Conservation (phyloP, 2,888 invertebrate species). For the Cantharis rustica region DNA sequence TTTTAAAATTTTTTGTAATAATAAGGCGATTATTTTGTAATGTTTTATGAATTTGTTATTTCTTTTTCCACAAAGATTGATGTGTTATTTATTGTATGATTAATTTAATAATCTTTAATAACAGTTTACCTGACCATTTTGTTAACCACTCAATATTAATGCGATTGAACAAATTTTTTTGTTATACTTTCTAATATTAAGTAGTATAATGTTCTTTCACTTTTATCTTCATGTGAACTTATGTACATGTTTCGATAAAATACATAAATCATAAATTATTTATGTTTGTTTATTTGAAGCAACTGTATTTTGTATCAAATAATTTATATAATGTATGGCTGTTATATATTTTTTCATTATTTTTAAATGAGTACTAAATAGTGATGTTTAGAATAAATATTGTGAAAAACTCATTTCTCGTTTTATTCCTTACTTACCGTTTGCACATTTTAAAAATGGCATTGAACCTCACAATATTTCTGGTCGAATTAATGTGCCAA, state of each 20-base stretch:
- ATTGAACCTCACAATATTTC: too few relatives aligned
- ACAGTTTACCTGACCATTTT: not conserved
- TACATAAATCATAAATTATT: conserved; percentile 21
- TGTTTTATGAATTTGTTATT: not conserved
- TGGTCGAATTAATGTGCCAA: too few relatives aligned
- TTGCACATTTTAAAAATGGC: too few relatives aligned
- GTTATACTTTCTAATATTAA: not conserved
- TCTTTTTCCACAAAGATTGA: not conserved
- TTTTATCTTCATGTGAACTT: conserved; percentile 10
- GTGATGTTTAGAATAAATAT: conserved; percentile 52
- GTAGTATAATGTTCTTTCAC: not conserved
- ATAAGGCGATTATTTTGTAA: not conserved
- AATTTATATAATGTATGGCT: conserved; percentile 54
- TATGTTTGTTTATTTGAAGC: conserved; percentile 26
- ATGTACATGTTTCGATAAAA: conserved; percentile 25
- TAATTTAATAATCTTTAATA: not conserved
- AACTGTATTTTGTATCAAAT: conserved; percentile 43
- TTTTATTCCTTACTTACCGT: not conserved
- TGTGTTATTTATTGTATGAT: conserved; percentile 1
- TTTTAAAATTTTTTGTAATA: not conserved
- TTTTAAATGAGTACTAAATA: conserved; percentile 52
- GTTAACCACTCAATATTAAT: not conserved
- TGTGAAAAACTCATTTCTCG: conserved; percentile 3
- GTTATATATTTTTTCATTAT: conserved; percentile 55
- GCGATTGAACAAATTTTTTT: not conserved